Conservation (phyloP, 2,113 vertebrate species). For the Rhipidura dahli region DNA sequence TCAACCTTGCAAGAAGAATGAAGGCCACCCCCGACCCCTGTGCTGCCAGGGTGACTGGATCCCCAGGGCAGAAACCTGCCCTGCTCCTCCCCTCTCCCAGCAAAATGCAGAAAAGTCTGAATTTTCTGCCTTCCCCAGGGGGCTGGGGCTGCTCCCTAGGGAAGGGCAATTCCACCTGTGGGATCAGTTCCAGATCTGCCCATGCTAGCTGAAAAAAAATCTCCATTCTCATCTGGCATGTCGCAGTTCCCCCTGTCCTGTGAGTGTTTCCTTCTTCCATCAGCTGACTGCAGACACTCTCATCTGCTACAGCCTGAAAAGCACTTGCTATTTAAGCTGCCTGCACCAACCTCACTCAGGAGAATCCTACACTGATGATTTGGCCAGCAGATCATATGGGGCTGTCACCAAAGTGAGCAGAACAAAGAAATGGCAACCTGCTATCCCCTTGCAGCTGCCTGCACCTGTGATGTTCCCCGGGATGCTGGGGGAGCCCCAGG, state of each 20-base stretch:
- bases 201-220: not conserved
- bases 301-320: not conserved
- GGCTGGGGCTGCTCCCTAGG: not conserved
- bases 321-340: not conserved
- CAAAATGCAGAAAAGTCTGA: not conserved
- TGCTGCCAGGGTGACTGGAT: slow-evolving; percentile 10
- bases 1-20: slow-evolving; percentile 8
- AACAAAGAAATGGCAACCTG: not conserved
- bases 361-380: not conserved
- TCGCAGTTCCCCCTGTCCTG: not conserved
- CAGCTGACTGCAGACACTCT: rapidly evolving
- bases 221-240: not conserved
- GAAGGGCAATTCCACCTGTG: not conserved
- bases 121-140: not conserved
- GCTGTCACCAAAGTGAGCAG: not conserved
- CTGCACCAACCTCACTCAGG: not conserved
- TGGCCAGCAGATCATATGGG: not conserved
- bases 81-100: not conserved
- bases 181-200: not conserved
- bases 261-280: not conserved
- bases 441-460: not conserved
- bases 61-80: not conserved
- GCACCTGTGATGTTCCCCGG: rapidly evolving
- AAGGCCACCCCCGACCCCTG: slow-evolving; percentile 34
- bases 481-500: not conserved